These are phyloP conservation scores for Loripinus fragilis DNA, from an alignment of 2,888 invertebrate genomes.

Conservation along the genomic window DNA sequence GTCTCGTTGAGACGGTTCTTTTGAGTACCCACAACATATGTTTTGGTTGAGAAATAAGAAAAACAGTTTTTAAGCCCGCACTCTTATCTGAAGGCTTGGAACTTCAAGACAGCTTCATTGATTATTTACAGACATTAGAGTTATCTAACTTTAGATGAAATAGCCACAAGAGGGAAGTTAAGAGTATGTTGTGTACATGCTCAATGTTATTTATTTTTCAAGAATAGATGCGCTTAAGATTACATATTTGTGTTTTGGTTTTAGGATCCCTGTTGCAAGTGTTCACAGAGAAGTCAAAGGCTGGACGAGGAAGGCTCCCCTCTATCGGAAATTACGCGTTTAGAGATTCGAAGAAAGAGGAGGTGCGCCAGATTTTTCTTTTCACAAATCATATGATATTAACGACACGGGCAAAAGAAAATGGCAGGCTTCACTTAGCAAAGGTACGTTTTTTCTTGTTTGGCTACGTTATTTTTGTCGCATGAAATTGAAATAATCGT, in stretches of 20 bases:
- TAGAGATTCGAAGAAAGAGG: slow-evolving; percentile 87
- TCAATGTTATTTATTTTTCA: slow-evolving; percentile 34
- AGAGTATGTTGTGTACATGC: slow-evolving; percentile 55
- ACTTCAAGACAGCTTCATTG: slow-evolving; percentile 10
- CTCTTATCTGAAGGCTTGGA: too few species aligned
- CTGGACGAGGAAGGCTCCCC: slow-evolving; percentile 87
- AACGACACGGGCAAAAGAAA: slow-evolving; percentile 90
- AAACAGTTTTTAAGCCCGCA: too few species aligned
- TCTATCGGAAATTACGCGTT: slow-evolving; percentile 80
- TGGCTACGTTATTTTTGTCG: too few species aligned
- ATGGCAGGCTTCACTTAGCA: slow-evolving; percentile 93
- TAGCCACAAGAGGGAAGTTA: slow-evolving; percentile 54
- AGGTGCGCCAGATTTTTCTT: slow-evolving; percentile 92
- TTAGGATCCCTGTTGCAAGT: slow-evolving; percentile 91
- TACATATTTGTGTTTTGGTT: slow-evolving; percentile 21
- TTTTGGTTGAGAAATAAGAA: too few species aligned
- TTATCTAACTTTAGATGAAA: slow-evolving; percentile 11
- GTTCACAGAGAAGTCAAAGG: slow-evolving; percentile 86
- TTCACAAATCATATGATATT: slow-evolving; percentile 95
- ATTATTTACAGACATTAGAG: slow-evolving; percentile 15
- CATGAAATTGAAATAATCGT: too few species aligned
- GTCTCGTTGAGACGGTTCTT: too few species aligned
- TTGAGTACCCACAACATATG: too few species aligned
- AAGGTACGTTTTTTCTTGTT: slow-evolving; percentile 84
- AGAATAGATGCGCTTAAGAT: slow-evolving; percentile 5